Conservation (phyloP, 2,888 invertebrate genomes). For the Hydraecia micacea region DNA sequence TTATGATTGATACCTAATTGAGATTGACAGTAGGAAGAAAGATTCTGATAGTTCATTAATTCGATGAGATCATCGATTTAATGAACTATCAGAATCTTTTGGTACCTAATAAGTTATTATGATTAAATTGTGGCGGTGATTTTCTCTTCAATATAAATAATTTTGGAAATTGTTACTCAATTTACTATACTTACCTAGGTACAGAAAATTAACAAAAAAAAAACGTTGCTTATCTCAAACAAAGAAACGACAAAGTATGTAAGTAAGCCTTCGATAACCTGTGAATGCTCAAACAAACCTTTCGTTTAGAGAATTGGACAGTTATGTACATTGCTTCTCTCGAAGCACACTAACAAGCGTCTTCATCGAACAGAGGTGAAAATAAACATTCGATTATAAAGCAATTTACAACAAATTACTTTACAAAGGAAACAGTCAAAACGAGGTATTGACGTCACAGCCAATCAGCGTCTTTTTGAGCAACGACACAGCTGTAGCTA, state of each 20-base stretch:
- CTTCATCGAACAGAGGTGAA: constrained; percentile 43
- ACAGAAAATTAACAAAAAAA: not conserved
- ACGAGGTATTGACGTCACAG: constrained; percentile 50
- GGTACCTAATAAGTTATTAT: not conserved
- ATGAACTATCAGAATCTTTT: not conserved
- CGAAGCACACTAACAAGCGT: constrained; percentile 41
- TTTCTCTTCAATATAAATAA: too few relatives aligned
- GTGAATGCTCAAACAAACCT: not conserved
- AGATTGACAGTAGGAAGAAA: not conserved
- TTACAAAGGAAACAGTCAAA: constrained; percentile 56
- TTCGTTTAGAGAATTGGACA: constrained; percentile 34
- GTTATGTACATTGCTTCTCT: constrained; percentile 37
- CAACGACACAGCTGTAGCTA: constrained; percentile 24
- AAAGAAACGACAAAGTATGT: not conserved
- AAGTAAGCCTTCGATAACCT: not conserved
- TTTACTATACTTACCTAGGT: not conserved
- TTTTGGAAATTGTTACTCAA: not conserved
- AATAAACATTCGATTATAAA: constrained; percentile 63
- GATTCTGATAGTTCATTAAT: too few relatives aligned
- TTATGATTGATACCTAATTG: not conserved
- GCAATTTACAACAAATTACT: constrained; percentile 64
- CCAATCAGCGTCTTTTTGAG: constrained; percentile 59
- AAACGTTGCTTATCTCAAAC: not conserved
- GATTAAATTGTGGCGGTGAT: not conserved
- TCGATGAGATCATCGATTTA: not conserved